Evolutionary conservation across 1,140 invertebrate genomes (phyloP), one percentile per base, ranked within the genome.

Genomic region (Musca domestica): DNA sequence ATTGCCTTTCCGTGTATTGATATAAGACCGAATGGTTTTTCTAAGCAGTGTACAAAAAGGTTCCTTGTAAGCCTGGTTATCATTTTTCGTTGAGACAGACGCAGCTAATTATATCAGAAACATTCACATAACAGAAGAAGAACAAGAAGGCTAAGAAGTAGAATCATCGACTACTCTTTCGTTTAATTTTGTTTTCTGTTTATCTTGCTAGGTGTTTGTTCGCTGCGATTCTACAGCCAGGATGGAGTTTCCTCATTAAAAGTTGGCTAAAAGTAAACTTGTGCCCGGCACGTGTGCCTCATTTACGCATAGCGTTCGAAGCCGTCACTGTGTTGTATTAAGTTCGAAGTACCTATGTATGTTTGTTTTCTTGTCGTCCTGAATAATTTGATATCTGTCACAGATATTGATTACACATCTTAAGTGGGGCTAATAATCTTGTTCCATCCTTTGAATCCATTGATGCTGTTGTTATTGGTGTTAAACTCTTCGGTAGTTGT

Each of bases 351-450:
- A n/a, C n/a, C n/a, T n/a, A n/a, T n/a, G 27, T 7, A n/a, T 14
- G 23, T 41, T 17, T 19, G 17, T 19, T 9, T 19, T 17, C 48
- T 19, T 51, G 41, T 15, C 17, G 20, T 19, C 6, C 48, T 51
- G n/a, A 61, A 61, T 58, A 34, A 58, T 58, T 58, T 58, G 56
- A 61, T 61, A n/a, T 19, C 27, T 61, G 56, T 41, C 27, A 10
- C 56, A 23, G 27, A 61, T 61, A 61, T 61, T 58, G 56, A 61
- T 61, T 61, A 61, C 52, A 61, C 27, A 34, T 61, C 56, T 61
- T 61, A 61, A 61, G 56, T 61, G 56, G 27, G 19, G 34, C 20
- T 61, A 61, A 61, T 61, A 19, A 61, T n/a, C 1, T 61, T 61
- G 56, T 61, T 56, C 27, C n/a, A 19, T 2, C 14, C 20, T 3